Evolutionary conservation across 2,888 invertebrate genomes (phyloP), one percentile per base, ranked within the genome.

Genomic region (Panzeria rudis): DNA sequence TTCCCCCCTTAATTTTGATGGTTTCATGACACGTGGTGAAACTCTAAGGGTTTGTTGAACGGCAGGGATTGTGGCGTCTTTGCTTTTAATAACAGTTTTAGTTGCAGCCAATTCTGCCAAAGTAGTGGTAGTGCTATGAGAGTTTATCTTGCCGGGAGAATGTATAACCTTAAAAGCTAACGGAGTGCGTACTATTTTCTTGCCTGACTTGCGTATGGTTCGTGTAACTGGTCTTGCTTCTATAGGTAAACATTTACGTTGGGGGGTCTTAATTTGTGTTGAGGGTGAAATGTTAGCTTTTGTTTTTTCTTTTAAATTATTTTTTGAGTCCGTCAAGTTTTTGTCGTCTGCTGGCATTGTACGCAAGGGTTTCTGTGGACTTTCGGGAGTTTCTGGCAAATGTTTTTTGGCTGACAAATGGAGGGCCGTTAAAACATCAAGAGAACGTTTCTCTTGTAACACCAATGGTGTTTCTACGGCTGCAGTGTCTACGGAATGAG

Each of bases 381-480:
- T 84, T 86, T 75, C 81, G 1, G 69, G 59, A 6, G 80, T 66
- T 66, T 54, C 75, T 7, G 86, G 76, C 11, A 81, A 59, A 44
- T 87, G 87, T 64, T 92, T 92, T 52, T 89, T 92, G 23, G 89
- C 91, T 0, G 92, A 92, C 0, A 92, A 86, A 87, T 92, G 90
- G 0, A 92, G 81, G 0, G 92, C 93, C 0, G 89, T 88, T 0
- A 92, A 86, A 35, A 92, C 89, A 25, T 92, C 92, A 0, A 90
- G 88, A 66, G 89, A 88, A 23, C 89, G 69, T 56, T 81, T 80
- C 61, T 87, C 68, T 47, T 87, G 83, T 25, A 47, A 17, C 25
- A 52, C 62, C 13, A 66, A 47, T 3, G 86, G 66, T 59, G 77
- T 88, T 76, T 84, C 88, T 44, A 62, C 87, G 59, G 52, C 23